Base-by-base conservation (phyloP, 2,113 vertebrate genomes). In the Micromys minutus region DNA sequence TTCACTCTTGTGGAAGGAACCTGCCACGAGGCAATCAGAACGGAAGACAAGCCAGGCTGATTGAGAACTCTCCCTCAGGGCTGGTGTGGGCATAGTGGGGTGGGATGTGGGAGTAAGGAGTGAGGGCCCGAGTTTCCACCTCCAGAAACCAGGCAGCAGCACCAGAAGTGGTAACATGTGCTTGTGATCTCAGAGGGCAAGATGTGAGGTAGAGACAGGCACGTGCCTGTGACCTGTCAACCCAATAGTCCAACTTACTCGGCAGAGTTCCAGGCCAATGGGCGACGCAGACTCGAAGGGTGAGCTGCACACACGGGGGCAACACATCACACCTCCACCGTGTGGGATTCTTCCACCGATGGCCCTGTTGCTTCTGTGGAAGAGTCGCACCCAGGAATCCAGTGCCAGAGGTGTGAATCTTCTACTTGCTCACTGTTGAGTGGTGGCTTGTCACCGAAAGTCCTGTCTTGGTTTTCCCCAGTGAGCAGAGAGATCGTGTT, bases 11-110 rank as follows among this genome's bases (percentile, higher is more conserved):
- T n/a, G 50, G 26, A 80, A 61, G 45, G 5, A 1, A 76, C 91
- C 69, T 80, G n/a, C 52, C 57, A 21, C 69, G 21, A 72, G 86
- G 55, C 80, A 80, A 42, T 83, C 77, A 90, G 69, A 72, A 92
- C 87, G 29, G 24, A n/a, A 52, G 93, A 36, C 52, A 88, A 85
- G 94, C 24, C n/a, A 8, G 45, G 13, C 67, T 34, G 52, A 19
- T 5, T 57, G 45, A 67, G 71, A 93, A 76, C 45, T 72, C 11
- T 72, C 61, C 36, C 29, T 67, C 34, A 67, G 31, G 63, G 63
- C 63, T 1, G 12, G 63, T 67, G 31, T 67, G 63, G 63, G 63
- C 1, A 2, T 67, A 67, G 65, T 67, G 65, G 65, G 65, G 34
- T 67, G 31, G 65, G 65, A 34, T 67, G 65, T 67, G 31, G 65